These are phyloP conservation scores for Centropus bengalensis DNA, from an alignment of 2,113 vertebrate genomes.

Conservation along the genomic window DNA sequence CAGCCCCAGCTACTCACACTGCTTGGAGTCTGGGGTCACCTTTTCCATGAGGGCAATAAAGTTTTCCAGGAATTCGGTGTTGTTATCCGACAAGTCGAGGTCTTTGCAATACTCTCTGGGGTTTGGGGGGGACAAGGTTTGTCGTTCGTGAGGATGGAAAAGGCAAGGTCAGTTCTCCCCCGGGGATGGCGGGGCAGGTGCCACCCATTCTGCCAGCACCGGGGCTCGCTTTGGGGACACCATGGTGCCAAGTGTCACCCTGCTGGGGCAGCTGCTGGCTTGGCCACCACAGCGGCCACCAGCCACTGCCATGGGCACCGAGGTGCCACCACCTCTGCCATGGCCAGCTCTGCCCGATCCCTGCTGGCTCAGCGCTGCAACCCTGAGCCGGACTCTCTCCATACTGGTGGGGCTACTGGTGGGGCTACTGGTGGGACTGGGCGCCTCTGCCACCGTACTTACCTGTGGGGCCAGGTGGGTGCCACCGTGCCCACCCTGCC, in stretches of 20 bases:
- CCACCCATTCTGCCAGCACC: neutral
- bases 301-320: neutral
- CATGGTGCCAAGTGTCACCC: neutral
- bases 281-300: fast-evolving
- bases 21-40: slow-evolving; percentile 97
- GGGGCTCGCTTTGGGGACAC: neutral
- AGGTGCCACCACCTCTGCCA: neutral
- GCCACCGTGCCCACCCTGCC: neutral
- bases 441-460: neutral
- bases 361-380: neutral
- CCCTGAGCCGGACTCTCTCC: neutral
- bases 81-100: slow-evolving; percentile 95
- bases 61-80: slow-evolving; percentile 98
- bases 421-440: neutral
- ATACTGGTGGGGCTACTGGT: neutral
- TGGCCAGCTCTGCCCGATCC: neutral
- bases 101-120: slow-evolving; percentile 99
- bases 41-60: slow-evolving; percentile 99
- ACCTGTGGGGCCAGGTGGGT: neutral
- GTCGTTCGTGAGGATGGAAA: slow-evolving; percentile 57
- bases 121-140: slow-evolving; percentile 68
- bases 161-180: slow-evolving; percentile 60
- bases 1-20: slow-evolving; percentile 86
- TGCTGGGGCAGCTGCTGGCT: fast-evolving
- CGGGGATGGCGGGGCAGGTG: fast-evolving